Conservation (phyloP, 2,113 vertebrate genomes). For the Myiagra hebetior region DNA sequence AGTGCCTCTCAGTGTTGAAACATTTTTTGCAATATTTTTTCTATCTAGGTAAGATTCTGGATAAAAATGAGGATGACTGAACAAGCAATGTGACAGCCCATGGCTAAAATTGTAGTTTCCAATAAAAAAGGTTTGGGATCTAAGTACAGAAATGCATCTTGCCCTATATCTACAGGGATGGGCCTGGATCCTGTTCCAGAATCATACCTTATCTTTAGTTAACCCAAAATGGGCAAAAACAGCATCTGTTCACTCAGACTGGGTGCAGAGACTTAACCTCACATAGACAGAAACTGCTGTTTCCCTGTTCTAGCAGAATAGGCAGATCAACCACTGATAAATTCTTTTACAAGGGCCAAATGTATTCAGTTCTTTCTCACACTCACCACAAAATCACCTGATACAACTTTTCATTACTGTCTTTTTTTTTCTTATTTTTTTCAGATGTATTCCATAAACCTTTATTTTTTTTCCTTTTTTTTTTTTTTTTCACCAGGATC, state of each 20-base stretch:
- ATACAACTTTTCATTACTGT: not conserved
- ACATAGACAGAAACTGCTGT: not conserved
- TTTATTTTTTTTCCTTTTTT: not conserved
- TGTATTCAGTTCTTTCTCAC: not conserved
- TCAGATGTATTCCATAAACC: not conserved
- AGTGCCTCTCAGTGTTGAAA: not conserved
- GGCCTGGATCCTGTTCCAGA: not conserved
- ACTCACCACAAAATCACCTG: not conserved
- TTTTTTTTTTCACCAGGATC: conserved; percentile 60
- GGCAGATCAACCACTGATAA: not conserved
- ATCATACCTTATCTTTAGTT: not conserved
- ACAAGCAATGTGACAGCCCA: not conserved
- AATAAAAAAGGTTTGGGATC: not conserved
- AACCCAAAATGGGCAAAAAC: fast-evolving
- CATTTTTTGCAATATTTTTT: not conserved
- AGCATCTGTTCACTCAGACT: not conserved
- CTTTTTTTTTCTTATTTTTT: not conserved
- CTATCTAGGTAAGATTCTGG: not conserved
- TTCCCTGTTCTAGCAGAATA: not conserved
- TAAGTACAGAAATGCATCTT: not conserved
- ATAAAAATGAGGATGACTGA: not conserved
- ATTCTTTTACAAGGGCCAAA: not conserved
- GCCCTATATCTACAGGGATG: not conserved
- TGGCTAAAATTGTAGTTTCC: not conserved
- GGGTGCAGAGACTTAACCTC: not conserved